Conservation (phyloP, 2,113 vertebrate species). For the Caretta caretta region DNA sequence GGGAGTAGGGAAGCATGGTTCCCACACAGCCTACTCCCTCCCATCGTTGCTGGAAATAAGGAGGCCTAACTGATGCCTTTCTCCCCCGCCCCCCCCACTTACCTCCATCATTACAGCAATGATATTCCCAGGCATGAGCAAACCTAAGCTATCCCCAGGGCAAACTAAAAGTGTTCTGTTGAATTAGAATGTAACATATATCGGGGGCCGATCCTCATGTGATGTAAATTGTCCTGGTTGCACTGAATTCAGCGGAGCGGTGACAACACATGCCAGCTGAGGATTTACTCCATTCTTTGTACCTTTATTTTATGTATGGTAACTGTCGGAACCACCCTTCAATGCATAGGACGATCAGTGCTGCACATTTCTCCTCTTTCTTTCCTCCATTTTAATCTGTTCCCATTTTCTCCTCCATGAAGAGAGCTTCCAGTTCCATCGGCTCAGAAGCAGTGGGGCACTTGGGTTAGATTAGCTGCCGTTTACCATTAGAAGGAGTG, state of each 20-base stretch:
- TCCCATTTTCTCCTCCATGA: not conserved
- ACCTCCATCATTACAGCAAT: not conserved
- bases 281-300: fast-evolving
- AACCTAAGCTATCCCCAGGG: constrained; percentile 1
- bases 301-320: constrained; percentile 40
- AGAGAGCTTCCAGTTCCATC: not conserved
- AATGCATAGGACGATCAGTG: not conserved
- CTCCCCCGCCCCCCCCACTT: constrained; percentile 36
- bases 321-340: not conserved
- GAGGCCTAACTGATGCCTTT: constrained; percentile 35
- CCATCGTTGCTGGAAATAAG: constrained; percentile 75
- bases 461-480: not conserved
- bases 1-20: constrained; percentile 77
- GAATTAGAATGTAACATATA: constrained; percentile 40
- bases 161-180: constrained; percentile 15
- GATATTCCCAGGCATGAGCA: constrained; percentile 18
- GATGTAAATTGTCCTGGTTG: constrained; percentile 34
- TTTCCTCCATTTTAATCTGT: not conserved
- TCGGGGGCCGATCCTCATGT: constrained; percentile 43
- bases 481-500: not conserved
- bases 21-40: constrained; percentile 82
- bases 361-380: not conserved
- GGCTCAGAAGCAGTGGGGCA: not conserved
- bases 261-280: constrained; percentile 26
- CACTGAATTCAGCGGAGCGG: constrained; percentile 11